These are phyloP conservation scores for Acrobasis repandana DNA, from an alignment of 2,888 invertebrate genomes.

Conservation along the genomic window DNA sequence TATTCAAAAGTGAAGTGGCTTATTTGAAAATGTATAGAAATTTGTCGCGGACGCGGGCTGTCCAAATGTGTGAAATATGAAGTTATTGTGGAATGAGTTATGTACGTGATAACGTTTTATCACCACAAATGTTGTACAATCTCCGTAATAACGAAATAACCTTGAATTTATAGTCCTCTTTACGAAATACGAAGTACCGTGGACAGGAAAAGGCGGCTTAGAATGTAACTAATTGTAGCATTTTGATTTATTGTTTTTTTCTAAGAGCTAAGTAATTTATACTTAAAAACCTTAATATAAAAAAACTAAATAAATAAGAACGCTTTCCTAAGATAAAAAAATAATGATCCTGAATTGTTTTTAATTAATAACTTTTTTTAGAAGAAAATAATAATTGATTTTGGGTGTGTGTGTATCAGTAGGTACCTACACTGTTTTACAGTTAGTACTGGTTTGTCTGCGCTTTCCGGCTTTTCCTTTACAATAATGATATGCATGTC, in stretches of 20 bases:
- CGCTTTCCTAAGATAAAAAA: slow-evolving; percentile 5
- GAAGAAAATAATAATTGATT: too few relatives aligned
- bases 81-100: slow-evolving; percentile 63
- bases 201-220: slow-evolving; percentile 35
- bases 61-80: slow-evolving; percentile 58
- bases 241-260: slow-evolving; percentile 13
- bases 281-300: background rate
- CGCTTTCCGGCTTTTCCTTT: too few relatives aligned
- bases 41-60: slow-evolving; percentile 1
- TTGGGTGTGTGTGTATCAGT: too few relatives aligned
- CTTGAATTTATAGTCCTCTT: slow-evolving; percentile 75
- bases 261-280: too few relatives aligned
- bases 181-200: slow-evolving; percentile 67
- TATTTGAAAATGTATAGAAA: background rate
- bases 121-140: slow-evolving; percentile 71
- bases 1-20: too few relatives aligned
- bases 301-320: slow-evolving; percentile 5
- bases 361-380: too few relatives aligned
- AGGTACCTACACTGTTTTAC: too few relatives aligned
- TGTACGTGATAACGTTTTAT: slow-evolving; percentile 69
- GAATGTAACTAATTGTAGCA: too few relatives aligned
- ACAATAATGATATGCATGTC: too few relatives aligned
- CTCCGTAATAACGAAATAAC: slow-evolving; percentile 76
- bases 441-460: too few relatives aligned
- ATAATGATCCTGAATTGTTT: too few relatives aligned